Conservation (phyloP, 2,113 vertebrate genomes). For the Chlorodrepanis virens region DNA sequence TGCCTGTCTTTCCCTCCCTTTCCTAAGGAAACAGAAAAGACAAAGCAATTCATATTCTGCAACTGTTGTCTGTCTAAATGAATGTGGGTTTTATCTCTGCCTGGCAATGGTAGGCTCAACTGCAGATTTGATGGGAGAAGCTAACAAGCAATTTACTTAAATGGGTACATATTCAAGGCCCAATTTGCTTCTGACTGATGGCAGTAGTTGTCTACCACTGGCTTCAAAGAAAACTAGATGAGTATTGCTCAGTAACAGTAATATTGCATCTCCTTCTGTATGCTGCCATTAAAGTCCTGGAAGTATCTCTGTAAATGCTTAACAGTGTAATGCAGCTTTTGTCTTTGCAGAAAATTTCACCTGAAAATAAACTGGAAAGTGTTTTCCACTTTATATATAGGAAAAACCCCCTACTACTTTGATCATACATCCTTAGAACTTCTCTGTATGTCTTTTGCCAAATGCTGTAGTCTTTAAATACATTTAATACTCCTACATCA, state of each 20-base stretch:
- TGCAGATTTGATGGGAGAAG: background rate
- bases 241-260: background rate
- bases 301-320: background rate
- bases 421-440: background rate
- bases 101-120: background rate
- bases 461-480: background rate
- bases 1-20: background rate
- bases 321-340: background rate
- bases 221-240: background rate
- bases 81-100: background rate
- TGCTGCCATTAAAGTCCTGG: background rate
- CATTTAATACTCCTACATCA: background rate
- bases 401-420: background rate
- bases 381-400: background rate
- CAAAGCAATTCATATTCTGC: background rate
- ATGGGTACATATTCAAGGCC: background rate
- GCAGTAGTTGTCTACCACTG: background rate
- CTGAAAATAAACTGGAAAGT: background rate
- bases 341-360: background rate
- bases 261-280: background rate
- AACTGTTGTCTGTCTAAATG: background rate
- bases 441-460: background rate
- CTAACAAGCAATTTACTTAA: constrained; percentile 34
- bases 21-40: background rate
- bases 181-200: constrained; percentile 42